Conservation (phyloP, 2,797 vertebrate genomes). For the Harpagifer antarcticus region DNA sequence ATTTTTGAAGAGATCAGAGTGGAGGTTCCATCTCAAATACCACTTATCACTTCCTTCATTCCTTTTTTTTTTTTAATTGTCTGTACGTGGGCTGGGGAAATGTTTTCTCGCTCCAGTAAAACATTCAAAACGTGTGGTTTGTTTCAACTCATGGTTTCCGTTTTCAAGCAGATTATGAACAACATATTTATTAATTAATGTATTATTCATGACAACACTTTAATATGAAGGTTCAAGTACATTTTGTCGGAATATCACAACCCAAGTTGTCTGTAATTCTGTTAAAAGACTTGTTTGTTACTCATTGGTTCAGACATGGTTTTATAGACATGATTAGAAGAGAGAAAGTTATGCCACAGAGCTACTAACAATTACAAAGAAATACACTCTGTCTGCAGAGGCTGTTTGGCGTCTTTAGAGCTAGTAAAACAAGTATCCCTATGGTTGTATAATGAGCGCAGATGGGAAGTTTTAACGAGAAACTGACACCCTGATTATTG, state of each 20-base stretch:
- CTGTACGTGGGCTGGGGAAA: slow-evolving; percentile 37
- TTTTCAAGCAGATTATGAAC: slow-evolving; percentile 45
- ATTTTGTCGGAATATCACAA: slow-evolving; percentile 14
- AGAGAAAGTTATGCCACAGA: slow-evolving; percentile 9
- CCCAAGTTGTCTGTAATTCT: slow-evolving; percentile 6
- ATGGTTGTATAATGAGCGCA: slow-evolving; percentile 70
- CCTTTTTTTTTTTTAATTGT: neutral
- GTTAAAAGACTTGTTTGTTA: slow-evolving; percentile 8
- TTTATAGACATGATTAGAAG: slow-evolving; percentile 41
- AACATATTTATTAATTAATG: slow-evolving; percentile 51
- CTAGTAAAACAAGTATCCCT: slow-evolving; percentile 60
- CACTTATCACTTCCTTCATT: slow-evolving; percentile 51
- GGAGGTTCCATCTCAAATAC: slow-evolving; percentile 48
- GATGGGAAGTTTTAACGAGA: slow-evolving; percentile 72
- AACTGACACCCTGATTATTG: slow-evolving; percentile 64
- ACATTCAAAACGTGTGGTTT: slow-evolving; percentile 27
- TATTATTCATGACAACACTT: slow-evolving; percentile 46
- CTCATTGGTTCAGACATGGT: slow-evolving; percentile 35
- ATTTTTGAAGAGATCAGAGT: slow-evolving; percentile 48
- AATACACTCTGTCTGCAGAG: slow-evolving; percentile 38
- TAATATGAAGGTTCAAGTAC: slow-evolving; percentile 2
- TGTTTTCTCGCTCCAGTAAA: slow-evolving; percentile 34
- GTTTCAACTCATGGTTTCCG: slow-evolving; percentile 41
- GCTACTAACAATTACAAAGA: slow-evolving; percentile 40
- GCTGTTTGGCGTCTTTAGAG: slow-evolving; percentile 60